Evolutionary conservation across 2,113 vertebrate genomes (phyloP).

Genomic region (Paralichthys olivaceus): DNA sequence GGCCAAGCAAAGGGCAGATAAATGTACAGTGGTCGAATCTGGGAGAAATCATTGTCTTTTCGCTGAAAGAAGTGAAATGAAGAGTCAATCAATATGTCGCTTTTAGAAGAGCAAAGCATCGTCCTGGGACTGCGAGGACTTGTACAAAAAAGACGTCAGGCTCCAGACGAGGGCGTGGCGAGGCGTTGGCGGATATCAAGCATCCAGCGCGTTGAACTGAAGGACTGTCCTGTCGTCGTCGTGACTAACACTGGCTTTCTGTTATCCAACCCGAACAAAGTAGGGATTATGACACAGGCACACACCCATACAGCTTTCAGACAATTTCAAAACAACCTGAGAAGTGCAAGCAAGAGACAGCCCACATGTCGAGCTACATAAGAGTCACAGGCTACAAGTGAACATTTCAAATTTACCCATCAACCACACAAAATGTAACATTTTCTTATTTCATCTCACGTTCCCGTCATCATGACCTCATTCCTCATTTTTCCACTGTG

Average conservation of each 20-base stretch:
- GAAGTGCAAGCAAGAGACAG: slow-evolving; percentile 38
- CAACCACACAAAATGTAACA: slow-evolving; percentile 54
- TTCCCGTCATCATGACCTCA: neutral
- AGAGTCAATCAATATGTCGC: slow-evolving; percentile 1
- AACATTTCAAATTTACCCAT: slow-evolving; percentile 16
- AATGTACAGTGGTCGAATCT: slow-evolving; percentile 19
- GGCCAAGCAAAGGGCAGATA: slow-evolving; percentile 37
- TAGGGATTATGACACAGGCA: neutral
- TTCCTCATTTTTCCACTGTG: slow-evolving; percentile 8
- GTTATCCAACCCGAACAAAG: slow-evolving; percentile 33
- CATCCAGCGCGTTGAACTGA: slow-evolving; percentile 1
- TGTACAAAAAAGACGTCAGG: slow-evolving; percentile 22
- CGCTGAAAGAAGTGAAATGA: slow-evolving; percentile 18
- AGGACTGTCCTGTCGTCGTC: slow-evolving; percentile 20
- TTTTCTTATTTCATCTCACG: slow-evolving; percentile 38
- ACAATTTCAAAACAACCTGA: slow-evolving; percentile 37
- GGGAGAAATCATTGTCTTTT: slow-evolving; percentile 41
- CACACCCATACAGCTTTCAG: slow-evolving; percentile 1
- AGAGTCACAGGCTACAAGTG: slow-evolving; percentile 21
- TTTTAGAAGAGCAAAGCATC: slow-evolving; percentile 8
- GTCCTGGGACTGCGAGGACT: slow-evolving; percentile 31
- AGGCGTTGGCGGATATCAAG: slow-evolving; percentile 20
- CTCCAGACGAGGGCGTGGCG: slow-evolving; percentile 14
- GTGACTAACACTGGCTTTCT: slow-evolving; percentile 42
- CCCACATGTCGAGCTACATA: slow-evolving; percentile 33